Percentiles rank a stretch among this genome's conserved stretches.
Conservation (phyloP, 1,140 invertebrate species). For the Cydia splendana region DNA sequence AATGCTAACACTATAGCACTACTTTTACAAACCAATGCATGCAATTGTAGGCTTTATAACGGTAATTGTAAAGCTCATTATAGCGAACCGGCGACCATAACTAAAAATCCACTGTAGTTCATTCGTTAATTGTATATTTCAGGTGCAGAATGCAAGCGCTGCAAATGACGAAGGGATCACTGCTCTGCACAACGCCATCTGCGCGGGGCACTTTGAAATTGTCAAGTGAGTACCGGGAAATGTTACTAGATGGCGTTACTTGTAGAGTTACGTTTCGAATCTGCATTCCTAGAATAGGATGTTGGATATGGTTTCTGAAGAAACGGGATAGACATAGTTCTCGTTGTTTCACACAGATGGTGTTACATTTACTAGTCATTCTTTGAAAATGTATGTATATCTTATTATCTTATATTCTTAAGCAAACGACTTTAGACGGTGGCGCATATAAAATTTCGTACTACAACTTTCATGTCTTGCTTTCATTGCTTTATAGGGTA, state of each 20-base stretch:
- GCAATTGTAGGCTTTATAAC: not conserved
- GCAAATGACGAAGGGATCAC: conserved; percentile 99
- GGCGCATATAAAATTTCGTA: too few species aligned
- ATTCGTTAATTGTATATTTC: conserved; percentile 71
- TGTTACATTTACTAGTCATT: not conserved
- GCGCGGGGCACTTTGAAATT: conserved; percentile 98
- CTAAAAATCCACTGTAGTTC: not conserved
- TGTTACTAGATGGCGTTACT: not conserved
- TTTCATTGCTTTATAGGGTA: too few species aligned
- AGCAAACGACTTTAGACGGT: too few species aligned
- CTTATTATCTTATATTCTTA: too few species aligned
- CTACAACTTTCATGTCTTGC: too few species aligned
- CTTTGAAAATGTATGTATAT: not conserved
- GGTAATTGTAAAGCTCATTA: not conserved
- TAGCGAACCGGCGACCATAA: not conserved
- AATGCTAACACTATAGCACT: not conserved
- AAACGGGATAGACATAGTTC: not conserved
- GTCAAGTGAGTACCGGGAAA: conserved; percentile 86
- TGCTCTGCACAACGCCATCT: conserved; percentile 99
- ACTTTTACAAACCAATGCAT: not conserved
- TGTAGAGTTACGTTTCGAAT: too few species aligned
- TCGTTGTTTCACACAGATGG: not conserved
- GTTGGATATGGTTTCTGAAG: not conserved
- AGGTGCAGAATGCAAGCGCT: conserved; percentile 96
- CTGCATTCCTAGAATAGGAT: too few species aligned